These are phyloP conservation scores for Cottoperca gobio DNA, from an alignment of 2,797 vertebrate species.

Conservation along the genomic window DNA sequence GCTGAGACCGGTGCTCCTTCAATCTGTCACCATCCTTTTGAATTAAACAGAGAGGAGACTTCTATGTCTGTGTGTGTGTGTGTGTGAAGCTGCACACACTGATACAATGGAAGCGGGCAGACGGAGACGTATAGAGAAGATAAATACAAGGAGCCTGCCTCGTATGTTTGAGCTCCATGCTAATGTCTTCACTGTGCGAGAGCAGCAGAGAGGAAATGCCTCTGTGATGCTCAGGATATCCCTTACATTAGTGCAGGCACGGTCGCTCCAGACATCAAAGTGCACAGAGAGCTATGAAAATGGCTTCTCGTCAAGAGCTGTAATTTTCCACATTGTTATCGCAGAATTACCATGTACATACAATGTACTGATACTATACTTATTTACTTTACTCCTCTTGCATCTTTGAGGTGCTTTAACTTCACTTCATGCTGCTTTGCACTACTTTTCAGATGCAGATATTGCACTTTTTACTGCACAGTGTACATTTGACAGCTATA, in stretches of 20 bases:
- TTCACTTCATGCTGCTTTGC: not conserved
- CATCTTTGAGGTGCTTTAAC: not conserved
- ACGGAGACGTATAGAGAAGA: not conserved
- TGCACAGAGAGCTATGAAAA: slow-evolving; percentile 45
- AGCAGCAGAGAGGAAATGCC: slow-evolving; percentile 80
- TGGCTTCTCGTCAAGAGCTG: slow-evolving; percentile 46
- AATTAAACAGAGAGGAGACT: not conserved
- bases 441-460: not conserved
- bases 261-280: slow-evolving; percentile 72
- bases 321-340: slow-evolving; percentile 62
- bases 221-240: slow-evolving; percentile 83
- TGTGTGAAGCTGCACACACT: not conserved
- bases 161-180: slow-evolving; percentile 26
- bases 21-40: slow-evolving; percentile 24
- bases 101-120: not conserved
- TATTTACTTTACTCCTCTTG: not conserved
- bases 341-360: slow-evolving; percentile 11
- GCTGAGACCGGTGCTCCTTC: slow-evolving; percentile 16
- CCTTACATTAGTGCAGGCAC: slow-evolving; percentile 75
- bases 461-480: not conserved
- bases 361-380: not conserved
- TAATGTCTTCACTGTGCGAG: slow-evolving; percentile 61
- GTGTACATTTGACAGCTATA: not conserved
- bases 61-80: slow-evolving; percentile 3
- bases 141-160: not conserved